These are phyloP conservation scores for Gadopsis bispinosus DNA, from an alignment of 2,797 vertebrate genomes.

Conservation along the genomic window DNA sequence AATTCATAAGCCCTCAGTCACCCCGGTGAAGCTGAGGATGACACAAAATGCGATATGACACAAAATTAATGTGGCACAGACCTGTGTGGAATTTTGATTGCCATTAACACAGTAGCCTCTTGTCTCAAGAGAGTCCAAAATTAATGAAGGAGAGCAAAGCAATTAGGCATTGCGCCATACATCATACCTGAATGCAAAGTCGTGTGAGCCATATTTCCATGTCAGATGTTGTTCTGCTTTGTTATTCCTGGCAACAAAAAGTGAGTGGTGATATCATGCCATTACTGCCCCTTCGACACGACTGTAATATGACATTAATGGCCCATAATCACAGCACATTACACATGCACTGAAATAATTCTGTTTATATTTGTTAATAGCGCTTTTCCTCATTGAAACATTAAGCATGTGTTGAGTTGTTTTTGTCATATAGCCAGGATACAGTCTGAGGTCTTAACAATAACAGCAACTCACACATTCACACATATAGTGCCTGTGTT, in stretches of 20 bases:
- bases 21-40: conserved; percentile 26
- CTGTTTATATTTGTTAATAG: conserved; percentile 49
- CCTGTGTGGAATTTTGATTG: conserved; percentile 57
- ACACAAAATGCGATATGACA: conserved; percentile 8
- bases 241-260: conserved; percentile 71
- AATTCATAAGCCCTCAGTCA: conserved; percentile 50
- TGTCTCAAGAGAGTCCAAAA: conserved; percentile 58
- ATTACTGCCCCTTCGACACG: conserved; percentile 51
- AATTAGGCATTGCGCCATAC: conserved; percentile 66
- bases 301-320: conserved; percentile 68
- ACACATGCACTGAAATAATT: conserved; percentile 58
- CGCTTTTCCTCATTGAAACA: conserved; percentile 40
- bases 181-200: conserved; percentile 67
- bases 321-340: conserved; percentile 70
- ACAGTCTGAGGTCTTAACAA: conserved; percentile 37
- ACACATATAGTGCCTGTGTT: conserved; percentile 17
- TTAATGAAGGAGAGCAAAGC: conserved; percentile 61
- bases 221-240: conserved; percentile 65
- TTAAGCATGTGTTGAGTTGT: conserved; percentile 28
- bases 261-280: conserved; percentile 61
- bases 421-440: conserved; percentile 60
- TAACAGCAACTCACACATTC: conserved; percentile 35
- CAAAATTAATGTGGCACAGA: conserved; percentile 36
- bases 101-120: conserved; percentile 61
- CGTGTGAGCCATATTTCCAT: conserved; percentile 64